Conservation (phyloP, 2,113 vertebrate species). For the Aptenodytes patagonicus region DNA sequence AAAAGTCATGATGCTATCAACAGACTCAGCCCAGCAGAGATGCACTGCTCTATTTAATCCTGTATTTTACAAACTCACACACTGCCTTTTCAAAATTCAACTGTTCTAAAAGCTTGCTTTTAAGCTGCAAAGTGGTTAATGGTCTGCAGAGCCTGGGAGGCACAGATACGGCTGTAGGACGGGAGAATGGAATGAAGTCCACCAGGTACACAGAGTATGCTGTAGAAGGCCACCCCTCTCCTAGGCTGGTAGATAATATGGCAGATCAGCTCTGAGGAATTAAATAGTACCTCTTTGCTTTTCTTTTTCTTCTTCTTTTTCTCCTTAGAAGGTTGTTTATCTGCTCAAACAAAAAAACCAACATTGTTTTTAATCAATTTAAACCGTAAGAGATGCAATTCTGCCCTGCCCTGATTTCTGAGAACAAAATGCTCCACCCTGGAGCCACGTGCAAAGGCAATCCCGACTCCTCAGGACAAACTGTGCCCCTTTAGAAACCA, state of each 20-base stretch:
- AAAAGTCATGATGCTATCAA: neutral
- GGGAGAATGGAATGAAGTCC: neutral
- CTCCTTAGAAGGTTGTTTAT: conserved; percentile 84
- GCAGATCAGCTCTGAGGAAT: neutral
- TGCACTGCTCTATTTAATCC: neutral
- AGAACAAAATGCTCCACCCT: neutral
- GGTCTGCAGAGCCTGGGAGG: neutral
- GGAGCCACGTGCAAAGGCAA: neutral
- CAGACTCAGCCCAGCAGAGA: neutral
- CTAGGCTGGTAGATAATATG: neutral
- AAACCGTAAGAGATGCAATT: neutral
- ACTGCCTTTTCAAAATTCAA: neutral
- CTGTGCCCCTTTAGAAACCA: neutral
- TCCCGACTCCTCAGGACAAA: neutral
- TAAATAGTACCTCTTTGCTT: conserved; percentile 82
- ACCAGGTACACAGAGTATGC: neutral
- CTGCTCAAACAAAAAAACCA: conserved; percentile 57
- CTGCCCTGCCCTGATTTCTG: neutral
- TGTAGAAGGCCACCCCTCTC: neutral
- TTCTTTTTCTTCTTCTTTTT: conserved; percentile 96
- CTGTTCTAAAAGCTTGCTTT: neutral
- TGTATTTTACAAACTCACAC: neutral
- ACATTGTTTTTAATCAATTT: neutral
- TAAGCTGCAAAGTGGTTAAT: neutral
- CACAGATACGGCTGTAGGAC: neutral